These are phyloP conservation scores for Stenurella melanura DNA, from an alignment of 2,888 invertebrate genomes.

Conservation along the genomic window DNA sequence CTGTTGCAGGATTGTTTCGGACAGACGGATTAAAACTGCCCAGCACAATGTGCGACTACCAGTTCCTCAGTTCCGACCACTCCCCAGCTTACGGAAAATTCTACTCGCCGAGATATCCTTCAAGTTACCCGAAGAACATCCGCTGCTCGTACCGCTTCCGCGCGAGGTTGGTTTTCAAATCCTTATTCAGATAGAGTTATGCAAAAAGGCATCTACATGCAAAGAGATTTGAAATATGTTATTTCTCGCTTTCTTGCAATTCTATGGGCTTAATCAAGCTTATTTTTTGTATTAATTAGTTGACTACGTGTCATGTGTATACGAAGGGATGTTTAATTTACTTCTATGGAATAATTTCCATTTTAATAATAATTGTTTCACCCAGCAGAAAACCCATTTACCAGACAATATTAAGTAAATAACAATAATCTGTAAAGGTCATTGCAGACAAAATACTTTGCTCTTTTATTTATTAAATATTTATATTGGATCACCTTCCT, in stretches of 20 bases:
- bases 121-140: constrained; percentile 94
- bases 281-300: too few relatives aligned
- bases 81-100: constrained; percentile 84
- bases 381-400: too few relatives aligned
- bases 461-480: too few relatives aligned
- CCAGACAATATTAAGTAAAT: too few relatives aligned
- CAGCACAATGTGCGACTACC: constrained; percentile 89
- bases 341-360: too few relatives aligned
- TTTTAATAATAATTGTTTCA: too few relatives aligned
- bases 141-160: constrained; percentile 92
- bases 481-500: too few relatives aligned
- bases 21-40: constrained; percentile 86
- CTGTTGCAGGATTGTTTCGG: constrained; percentile 83
- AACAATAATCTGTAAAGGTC: too few relatives aligned
- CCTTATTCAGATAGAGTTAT: background rate
- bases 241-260: background rate
- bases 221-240: background rate
- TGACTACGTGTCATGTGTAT: too few relatives aligned
- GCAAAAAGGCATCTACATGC: background rate
- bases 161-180: constrained; percentile 79
- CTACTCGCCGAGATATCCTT: constrained; percentile 96
- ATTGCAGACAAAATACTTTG: too few relatives aligned
- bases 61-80: constrained; percentile 85
- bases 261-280: background rate
- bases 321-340: too few relatives aligned